These are phyloP conservation scores for Drosophila melanocephala DNA, from an alignment of 2,888 invertebrate genomes.

Conservation along the genomic window DNA sequence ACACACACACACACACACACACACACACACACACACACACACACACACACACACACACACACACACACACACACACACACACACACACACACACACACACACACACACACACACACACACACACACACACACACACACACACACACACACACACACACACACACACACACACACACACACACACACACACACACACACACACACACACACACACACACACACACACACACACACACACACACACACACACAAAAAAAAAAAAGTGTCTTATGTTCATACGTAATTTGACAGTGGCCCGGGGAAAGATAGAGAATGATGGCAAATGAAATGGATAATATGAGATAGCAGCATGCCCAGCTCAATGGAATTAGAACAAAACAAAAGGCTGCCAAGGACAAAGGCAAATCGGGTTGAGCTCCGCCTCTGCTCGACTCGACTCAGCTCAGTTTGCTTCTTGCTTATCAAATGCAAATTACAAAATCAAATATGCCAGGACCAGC, in stretches of 20 bases:
- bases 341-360: conserved; percentile 60
- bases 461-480: conserved; percentile 76
- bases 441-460: conserved; percentile 46
- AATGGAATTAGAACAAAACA: conserved; percentile 79
- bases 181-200: not conserved
- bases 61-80: conserved; percentile 6
- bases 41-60: conserved; percentile 1
- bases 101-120: conserved; percentile 1
- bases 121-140: conserved; percentile 2
- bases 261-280: conserved; percentile 36
- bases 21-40: conserved; percentile 1
- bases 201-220: conserved; percentile 3
- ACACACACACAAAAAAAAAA: conserved; percentile 2
- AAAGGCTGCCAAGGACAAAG: conserved; percentile 62
- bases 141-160: conserved; percentile 13
- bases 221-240: conserved; percentile 3
- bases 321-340: conserved; percentile 48
- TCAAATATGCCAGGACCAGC: conserved; percentile 70
- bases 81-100: conserved; percentile 2
- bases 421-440: not conserved
- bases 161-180: not conserved
- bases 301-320: conserved; percentile 33
- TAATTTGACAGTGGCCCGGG: conserved; percentile 38
- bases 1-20: conserved; percentile 3
- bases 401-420: conserved; percentile 38